Evolutionary conservation across 2,797 vertebrate species (phyloP), one percentile per base, ranked within the genome.

Genomic region (Poeciliopsis presidionis): DNA sequence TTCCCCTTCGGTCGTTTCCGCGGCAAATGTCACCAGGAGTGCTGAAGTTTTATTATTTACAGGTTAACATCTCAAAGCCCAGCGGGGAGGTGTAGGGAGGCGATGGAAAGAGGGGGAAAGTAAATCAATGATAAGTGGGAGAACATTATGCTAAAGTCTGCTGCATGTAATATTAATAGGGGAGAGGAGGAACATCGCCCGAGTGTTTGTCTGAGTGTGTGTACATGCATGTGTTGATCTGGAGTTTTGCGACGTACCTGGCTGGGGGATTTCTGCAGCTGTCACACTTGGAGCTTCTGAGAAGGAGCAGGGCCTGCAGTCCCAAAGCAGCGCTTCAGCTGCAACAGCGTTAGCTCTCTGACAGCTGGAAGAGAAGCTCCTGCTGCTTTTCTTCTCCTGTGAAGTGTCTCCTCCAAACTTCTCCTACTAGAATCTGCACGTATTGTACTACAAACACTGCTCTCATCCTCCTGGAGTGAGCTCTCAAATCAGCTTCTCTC

Each of bases 141-240:
- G 88, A 86, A 86, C 88, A 84, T 91, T 91, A 91, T 92, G 89
- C 89, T 86, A 84, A 87, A 90, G 88, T 85, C 83, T 94, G 90
- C 86, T 51, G 82, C 93, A 93, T 96, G 94, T 94, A 95, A 94
- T 95, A 94, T 95, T 95, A 92, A 95, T 94, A 86, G 80, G 81
- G 74, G 55, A 76, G 84, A 86, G 55, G 86, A 80, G 88, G 76
- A 87, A 84, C 57, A 55, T 14, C 22, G 84, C 75, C 71, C n/a
- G 67, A 18, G 71, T 83, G 86, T 89, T 84, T 89, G 82, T 84
- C 69, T 86, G 81, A 9, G 78, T 72, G 84, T 86, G 82, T 83
- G 57, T 75, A 16, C 9, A 41, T 36, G 57, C 11, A 51, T 75
- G 18, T 72, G 79, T 83, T 85, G 88, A 86, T 90, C 74, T 76